Conservation (phyloP, 2,888 invertebrate species). For the Syrphus vitripennis region DNA sequence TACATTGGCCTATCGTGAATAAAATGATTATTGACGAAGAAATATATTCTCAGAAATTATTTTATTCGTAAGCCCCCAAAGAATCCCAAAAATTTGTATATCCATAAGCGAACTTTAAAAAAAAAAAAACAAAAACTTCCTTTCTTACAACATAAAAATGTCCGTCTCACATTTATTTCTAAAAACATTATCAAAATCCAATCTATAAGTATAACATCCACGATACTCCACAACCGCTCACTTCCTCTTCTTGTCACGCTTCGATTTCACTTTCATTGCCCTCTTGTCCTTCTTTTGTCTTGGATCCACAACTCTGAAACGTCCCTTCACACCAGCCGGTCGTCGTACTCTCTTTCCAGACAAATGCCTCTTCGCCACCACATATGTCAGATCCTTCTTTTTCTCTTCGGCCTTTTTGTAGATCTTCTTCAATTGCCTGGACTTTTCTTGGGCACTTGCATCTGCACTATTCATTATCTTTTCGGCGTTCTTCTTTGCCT, state of each 20-base stretch:
- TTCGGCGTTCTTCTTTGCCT: conserved; percentile 97
- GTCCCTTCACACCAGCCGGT: conserved; percentile 94
- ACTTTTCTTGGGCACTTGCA: conserved; percentile 95
- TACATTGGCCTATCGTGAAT: too few species aligned
- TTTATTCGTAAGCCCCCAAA: too few species aligned
- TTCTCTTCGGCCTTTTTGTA: conserved; percentile 95
- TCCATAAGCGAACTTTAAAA: background rate
- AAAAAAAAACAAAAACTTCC: background rate
- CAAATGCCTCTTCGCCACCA: conserved; percentile 94
- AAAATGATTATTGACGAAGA: too few species aligned
- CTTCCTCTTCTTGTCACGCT: conserved; percentile 75
- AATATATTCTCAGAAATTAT: too few species aligned
- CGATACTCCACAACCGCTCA: conserved; percentile 25
- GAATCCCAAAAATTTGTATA: too few species aligned
- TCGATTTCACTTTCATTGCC: conserved; percentile 80
- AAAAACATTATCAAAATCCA: conserved; percentile 24
- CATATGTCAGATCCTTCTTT: conserved; percentile 95
- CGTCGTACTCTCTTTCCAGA: conserved; percentile 89
- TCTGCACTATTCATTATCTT: conserved; percentile 94
- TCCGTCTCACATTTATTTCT: conserved; percentile 34
- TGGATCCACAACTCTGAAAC: conserved; percentile 96
- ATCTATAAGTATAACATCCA: background rate
- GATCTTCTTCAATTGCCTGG: conserved; percentile 93
- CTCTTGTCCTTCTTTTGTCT: conserved; percentile 97
- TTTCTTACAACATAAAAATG: conserved; percentile 17